Evolutionary conservation across 2,888 invertebrate species (phyloP), one percentile per base, ranked within the genome.

Genomic region (Parnassius orleans): DNA sequence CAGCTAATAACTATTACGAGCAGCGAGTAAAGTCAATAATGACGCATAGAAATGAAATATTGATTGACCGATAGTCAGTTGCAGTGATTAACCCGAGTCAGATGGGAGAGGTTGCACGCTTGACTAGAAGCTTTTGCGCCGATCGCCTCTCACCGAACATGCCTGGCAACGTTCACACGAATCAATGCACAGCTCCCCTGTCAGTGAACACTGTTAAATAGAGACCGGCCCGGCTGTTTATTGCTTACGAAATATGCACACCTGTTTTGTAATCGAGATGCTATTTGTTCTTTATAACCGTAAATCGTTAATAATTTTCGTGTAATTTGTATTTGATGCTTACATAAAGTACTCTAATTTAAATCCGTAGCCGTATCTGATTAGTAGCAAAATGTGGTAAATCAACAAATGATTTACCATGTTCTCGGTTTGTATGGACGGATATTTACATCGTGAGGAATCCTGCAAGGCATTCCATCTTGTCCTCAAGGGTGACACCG

Each of bases 21-120:
- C 9, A 24, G 19, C 11, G 56, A 48, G 33, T 46, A 56, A 50
- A 57, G 61, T 56, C 52, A 72, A 75, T 74, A 71, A 72, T 69
- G 72, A 24, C 47, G 53, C 47, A 53, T 52, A n/a, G 53, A 42
- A 47, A 61, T 57, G 52, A 79, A 81, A 75, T 80, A 83, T 84
- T 77, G 80, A 83, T 81, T 84, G 81, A 79, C 78, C 78, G 78
- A 73, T 76, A 83, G 81, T 81, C 82, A 80, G 80, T 81, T 81
- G 78, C 75, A 71, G 74, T 73, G 70, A 71, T 69, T 68, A 68
- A 57, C 19, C 66, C 64, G 66, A 64, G 66, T 63, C 65, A 53
- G 69, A 64, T 66, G 65, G 57, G 52, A 64, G 68, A 68, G 68
- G 69, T 70, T 73, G 72, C 79, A 82, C 84, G 83, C 79, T 84